A percentile compares a stretch with the other conserved stretches of the same genome.
phyloP scores from a whole-genome alignment of 2,888 invertebrate species.

The Papilio gigon region DNA sequence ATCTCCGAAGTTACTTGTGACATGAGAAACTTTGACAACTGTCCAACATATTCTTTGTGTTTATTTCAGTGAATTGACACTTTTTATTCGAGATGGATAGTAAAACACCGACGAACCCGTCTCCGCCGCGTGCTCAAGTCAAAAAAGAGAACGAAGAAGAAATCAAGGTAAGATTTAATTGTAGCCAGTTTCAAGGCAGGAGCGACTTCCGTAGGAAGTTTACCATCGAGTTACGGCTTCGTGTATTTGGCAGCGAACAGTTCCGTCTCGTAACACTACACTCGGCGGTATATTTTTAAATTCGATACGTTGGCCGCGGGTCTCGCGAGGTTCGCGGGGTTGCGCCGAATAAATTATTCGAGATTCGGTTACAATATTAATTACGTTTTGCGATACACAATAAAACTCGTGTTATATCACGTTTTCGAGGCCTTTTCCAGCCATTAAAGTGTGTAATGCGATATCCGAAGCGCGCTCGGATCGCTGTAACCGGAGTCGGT shows the following conservation, averaged over 20 bases:
- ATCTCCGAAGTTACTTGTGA: slow-evolving; percentile 55
- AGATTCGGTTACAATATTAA: slow-evolving; percentile 79
- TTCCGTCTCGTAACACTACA: slow-evolving; percentile 73
- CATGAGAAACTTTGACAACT: slow-evolving; percentile 57
- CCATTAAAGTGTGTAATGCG: slow-evolving; percentile 82
- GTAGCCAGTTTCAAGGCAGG: slow-evolving; percentile 48
- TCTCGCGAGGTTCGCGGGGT: slow-evolving; percentile 66
- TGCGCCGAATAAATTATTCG: slow-evolving; percentile 75
- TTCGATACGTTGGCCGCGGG: slow-evolving; percentile 62
- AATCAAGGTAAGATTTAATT: slow-evolving; percentile 84
- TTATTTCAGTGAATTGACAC: slow-evolving; percentile 45
- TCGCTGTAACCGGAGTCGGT: slow-evolving; percentile 80
- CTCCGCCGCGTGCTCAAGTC: slow-evolving; percentile 73
- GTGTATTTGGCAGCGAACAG: slow-evolving; percentile 76
- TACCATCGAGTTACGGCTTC: slow-evolving; percentile 63
- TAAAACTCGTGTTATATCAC: slow-evolving; percentile 82
- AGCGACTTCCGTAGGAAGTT: slow-evolving; percentile 69
- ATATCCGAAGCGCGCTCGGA: slow-evolving; percentile 82
- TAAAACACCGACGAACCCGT: slow-evolving; percentile 70
- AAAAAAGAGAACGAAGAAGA: slow-evolving; percentile 90
- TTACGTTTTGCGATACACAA: slow-evolving; percentile 81
- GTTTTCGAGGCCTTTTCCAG: slow-evolving; percentile 83
- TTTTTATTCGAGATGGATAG: slow-evolving; percentile 72
- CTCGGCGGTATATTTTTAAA: slow-evolving; percentile 79
- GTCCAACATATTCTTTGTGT: slow-evolving; percentile 49